These are phyloP conservation scores for Xiphophorus couchianus DNA, from an alignment of 2,113 vertebrate species.

Conservation along the genomic window DNA sequence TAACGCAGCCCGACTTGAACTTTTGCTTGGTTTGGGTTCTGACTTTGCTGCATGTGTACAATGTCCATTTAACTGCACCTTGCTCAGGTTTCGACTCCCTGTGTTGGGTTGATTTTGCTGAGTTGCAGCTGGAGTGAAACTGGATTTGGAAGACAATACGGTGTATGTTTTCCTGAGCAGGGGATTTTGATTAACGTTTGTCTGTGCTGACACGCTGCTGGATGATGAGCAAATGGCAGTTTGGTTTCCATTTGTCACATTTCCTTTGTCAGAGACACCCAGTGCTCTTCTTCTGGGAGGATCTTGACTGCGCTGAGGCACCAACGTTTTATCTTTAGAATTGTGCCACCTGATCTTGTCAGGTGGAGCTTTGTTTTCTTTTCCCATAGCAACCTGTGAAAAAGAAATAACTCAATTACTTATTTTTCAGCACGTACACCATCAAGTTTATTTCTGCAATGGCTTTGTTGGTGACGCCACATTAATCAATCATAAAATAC, in stretches of 20 bases:
- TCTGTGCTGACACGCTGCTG: not conserved
- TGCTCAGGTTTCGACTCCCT: not conserved
- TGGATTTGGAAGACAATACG: not conserved
- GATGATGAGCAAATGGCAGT: not conserved
- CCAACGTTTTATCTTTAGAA: constrained; percentile 7
- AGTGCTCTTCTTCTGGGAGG: constrained; percentile 10
- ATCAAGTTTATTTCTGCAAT: not conserved
- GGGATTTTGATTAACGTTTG: not conserved
- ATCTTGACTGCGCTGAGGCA: not conserved
- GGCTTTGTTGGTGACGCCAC: not conserved
- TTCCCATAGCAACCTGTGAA: constrained; percentile 56
- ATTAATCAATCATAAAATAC: not conserved
- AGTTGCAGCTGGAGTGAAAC: not conserved
- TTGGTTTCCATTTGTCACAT: not conserved
- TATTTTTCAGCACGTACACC: not conserved
- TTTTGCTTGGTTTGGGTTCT: not conserved
- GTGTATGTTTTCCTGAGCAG: not conserved
- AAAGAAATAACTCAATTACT: constrained; percentile 1
- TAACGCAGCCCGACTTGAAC: not conserved
- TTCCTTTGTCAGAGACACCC: constrained; percentile 6
- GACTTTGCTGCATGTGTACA: not conserved
- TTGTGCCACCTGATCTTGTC: not conserved
- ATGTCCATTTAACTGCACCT: not conserved
- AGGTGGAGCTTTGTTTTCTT: constrained; percentile 65
- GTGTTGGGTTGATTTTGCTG: constrained; percentile 1